Base-by-base conservation (phyloP, 2,113 vertebrate species). In the Heteronetta atricapilla region DNA sequence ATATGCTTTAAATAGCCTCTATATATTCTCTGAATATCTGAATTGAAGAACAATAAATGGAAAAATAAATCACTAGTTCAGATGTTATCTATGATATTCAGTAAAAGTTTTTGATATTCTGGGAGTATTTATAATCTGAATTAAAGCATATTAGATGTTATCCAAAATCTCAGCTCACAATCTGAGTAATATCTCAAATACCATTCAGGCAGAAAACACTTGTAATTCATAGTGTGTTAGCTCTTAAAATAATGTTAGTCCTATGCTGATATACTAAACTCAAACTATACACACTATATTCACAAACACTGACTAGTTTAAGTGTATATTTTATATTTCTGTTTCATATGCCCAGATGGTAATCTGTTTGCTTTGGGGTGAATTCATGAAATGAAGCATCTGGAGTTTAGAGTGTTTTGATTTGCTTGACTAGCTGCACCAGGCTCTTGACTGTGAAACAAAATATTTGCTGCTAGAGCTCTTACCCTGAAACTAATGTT, bases 371-470 rank as follows among this genome's bases (percentile, higher is more conserved):
- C 95, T 96, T 94, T 92, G 64, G 86, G 84, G 69, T 92, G 66
- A 84, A 78, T 75, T 79, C 88, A 90, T 93, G 86, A 96, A 94
- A 93, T 86, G 84, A 89, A 95, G 72, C 88, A 92, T 94, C 96
- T 89, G 88, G 91, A 89, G 33, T 93, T 93, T 28, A 73, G 70
- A 76, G 23, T 64, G 63, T 95, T 97, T 96, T 70, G 81, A 92
- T 92, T 95, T 95, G 84, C 90, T 95, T 96, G 75, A 87, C 68
- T 96, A 64, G n/a, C 70, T 93, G 68, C 73, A 81, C 82, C n/a
- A 83, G 80, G 64, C 52, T 93, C 40, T 82, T 81, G 85, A 88
- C 42, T 91, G 21, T 78, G 31, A 68, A 72, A 50, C 29, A 82
- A 74, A 93, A 87, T 89, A 94, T 76, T 89, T 94, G 59, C 68